Conservation (phyloP, 2,888 invertebrate genomes). For the Chrysolina haemoptera region DNA sequence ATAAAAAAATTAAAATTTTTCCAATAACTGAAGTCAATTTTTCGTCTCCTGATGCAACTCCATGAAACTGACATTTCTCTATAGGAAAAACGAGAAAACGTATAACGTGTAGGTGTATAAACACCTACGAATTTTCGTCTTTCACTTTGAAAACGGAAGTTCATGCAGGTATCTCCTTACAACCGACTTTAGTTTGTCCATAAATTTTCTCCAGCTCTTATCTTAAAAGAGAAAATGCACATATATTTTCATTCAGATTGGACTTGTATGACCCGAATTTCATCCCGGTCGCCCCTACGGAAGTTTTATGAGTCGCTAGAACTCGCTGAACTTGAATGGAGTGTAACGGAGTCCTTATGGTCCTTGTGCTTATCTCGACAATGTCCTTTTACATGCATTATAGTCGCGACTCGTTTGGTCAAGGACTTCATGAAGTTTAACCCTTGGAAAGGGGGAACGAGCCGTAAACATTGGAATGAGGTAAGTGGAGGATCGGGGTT, state of each 20-base stretch:
- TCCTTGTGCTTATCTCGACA: slow-evolving; percentile 33
- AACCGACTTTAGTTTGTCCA: slow-evolving; percentile 1
- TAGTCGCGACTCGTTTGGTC: slow-evolving; percentile 29
- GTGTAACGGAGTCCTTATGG: slow-evolving; percentile 29
- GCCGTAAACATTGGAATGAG: background rate
- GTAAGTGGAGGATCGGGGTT: background rate
- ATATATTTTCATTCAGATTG: slow-evolving; percentile 18
- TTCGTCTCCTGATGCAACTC: too few species aligned
- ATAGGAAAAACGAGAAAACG: too few species aligned
- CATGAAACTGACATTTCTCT: too few species aligned
- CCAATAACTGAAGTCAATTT: too few species aligned
- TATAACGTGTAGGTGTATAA: background rate
- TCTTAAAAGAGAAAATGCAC: slow-evolving; percentile 13
- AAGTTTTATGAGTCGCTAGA: slow-evolving; percentile 22
- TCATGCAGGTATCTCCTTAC: background rate
- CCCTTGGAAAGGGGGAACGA: background rate
- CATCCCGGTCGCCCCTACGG: slow-evolving; percentile 1
- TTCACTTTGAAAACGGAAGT: background rate
- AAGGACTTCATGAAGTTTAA: slow-evolving; percentile 36
- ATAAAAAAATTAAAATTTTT: too few species aligned
- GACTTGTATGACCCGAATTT: slow-evolving; percentile 6
- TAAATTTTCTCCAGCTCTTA: slow-evolving; percentile 3
- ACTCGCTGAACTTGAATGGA: slow-evolving; percentile 28
- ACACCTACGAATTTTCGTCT: background rate
- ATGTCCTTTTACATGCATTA: slow-evolving; percentile 36